Evolutionary conservation across 2,888 invertebrate genomes (phyloP), one percentile per base, ranked within the genome.

Genomic region (Stegophylla sp.): DNA sequence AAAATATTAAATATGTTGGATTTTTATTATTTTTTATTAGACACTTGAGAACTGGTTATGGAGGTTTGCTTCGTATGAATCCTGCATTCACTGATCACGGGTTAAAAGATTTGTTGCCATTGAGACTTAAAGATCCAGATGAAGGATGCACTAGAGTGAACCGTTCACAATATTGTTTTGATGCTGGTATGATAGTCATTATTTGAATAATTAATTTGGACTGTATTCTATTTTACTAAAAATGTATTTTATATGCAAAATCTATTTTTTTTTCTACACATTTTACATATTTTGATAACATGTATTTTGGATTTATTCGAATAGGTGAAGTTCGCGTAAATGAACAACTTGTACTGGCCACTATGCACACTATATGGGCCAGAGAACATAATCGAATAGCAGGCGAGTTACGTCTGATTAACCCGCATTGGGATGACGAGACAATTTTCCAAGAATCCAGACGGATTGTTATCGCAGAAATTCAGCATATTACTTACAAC

Each of bases 341-440:
- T 86, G 96, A 96, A 86, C 96, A 96, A 86, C 88, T 96, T 83
- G 93, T 95, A 0, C 87, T 96, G 82, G 93, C 96, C 0, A 94
- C 94, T 84, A 95, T 96, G 94, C 96, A 96, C 86, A 95, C 95
- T 0, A 87, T 96, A 59, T 92, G 95, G 92, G 94, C 96, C 0
- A 89, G 96, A 81, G 95, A 97, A 86, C 97, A 97, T 86, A 97
- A 97, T 87, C 89, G 94, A 82, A 87, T 95, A 0, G 96, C 96
- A 0, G 90, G 89, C 69, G 92, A 88, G 15, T 87, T 97, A 64
- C 90, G 92, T 0, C 90, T 90, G 69, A 90, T 96, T 9, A 96
- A 97, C 87, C 94, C 94, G 0, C 95, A 94, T 86, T 96, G 96
- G 96, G 94, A 96, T 85, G 96, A 96, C 85, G 96, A 96, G 87